Evolutionary conservation across 92 coral and sea anemone species (phyloP), one percentile per base, ranked within the genome.

Genomic region (Epizoanthus fatuus): DNA sequence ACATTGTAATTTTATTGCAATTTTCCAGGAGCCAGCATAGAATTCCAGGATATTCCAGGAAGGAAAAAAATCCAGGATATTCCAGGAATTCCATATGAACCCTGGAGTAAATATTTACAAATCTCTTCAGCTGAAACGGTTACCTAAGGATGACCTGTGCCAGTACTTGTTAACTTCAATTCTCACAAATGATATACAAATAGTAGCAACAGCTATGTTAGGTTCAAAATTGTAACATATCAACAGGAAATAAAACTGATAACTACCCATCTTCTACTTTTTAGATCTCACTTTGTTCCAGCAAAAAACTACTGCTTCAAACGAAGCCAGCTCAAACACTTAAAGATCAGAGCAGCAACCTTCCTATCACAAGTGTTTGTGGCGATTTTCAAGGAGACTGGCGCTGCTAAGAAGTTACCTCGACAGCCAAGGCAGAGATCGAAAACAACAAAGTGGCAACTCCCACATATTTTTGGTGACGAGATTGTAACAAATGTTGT

Each of bases 391-490:
- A 15, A 29, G 22, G 63, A 81, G 59, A 58, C 86, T 16, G 59
- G 74, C 42, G 74, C 47, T 57, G 86, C 86, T 14, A 57, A 32
- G 4, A 72, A 82, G 47, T 78, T 52, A 82, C 80, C 80, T 7
- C 67, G 68, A 55, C 78, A 68, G 47, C 77, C n/a, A 40, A 47
- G 86, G 65, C 86, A 70, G 62, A 11, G 63, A 72, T 19, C 16
- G 38, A 60, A 60, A 60, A 42, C 54, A 20, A 25, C 20, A 42
- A 75, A 56, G 63, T 86, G 83, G 56, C 47, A 35, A 53, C 37
- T 88, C 32, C 88, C 92, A 38, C 60, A 55, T 11, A 15, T 83
- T 38, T 83, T 83, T 77, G 75, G 80, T 5, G 38, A 39, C 8
- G 85, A 77, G 25, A 11, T 37, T 25, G 75, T 76, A 4, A 83